phyloP scores from a whole-genome alignment of 2,888 invertebrate genomes.

The Nomada goodeniana region DNA sequence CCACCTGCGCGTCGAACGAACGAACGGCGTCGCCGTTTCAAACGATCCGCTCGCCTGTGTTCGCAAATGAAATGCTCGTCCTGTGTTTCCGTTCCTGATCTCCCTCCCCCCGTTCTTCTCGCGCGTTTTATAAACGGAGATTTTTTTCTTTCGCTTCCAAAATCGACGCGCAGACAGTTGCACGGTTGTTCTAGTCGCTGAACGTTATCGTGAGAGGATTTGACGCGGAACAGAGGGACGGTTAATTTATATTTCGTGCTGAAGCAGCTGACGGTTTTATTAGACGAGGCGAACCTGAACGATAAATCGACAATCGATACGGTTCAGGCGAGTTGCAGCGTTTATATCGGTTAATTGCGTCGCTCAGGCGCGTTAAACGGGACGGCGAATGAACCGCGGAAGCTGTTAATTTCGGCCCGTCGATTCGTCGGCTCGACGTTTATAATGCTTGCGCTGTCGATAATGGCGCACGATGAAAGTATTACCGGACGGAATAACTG shows the following conservation, averaged over 20 bases:
- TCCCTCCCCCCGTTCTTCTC: conserved; percentile 15
- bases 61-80: conserved; percentile 55
- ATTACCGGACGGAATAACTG: background rate
- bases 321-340: background rate
- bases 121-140: conserved; percentile 2
- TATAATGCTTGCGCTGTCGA: conserved; percentile 16
- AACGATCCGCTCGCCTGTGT: conserved; percentile 3
- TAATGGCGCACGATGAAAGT: conserved; percentile 28
- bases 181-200: background rate
- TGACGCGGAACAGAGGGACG: background rate
- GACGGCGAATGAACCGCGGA: conserved; percentile 18
- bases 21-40: conserved; percentile 39
- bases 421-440: conserved; percentile 42
- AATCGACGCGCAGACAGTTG: background rate
- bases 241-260: background rate
- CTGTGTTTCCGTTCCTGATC: no score
- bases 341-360: conserved; percentile 15
- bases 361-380: conserved; percentile 10
- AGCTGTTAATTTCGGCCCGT: conserved; percentile 15
- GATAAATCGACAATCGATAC: conserved; percentile 11
- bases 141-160: no score
- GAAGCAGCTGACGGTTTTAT: background rate
- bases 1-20: conserved; percentile 23
- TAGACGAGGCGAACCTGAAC: background rate
- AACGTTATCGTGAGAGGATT: background rate